Evolutionary conservation across 2,797 vertebrate species (phyloP).

Genomic region (Podarcis siculus): DNA sequence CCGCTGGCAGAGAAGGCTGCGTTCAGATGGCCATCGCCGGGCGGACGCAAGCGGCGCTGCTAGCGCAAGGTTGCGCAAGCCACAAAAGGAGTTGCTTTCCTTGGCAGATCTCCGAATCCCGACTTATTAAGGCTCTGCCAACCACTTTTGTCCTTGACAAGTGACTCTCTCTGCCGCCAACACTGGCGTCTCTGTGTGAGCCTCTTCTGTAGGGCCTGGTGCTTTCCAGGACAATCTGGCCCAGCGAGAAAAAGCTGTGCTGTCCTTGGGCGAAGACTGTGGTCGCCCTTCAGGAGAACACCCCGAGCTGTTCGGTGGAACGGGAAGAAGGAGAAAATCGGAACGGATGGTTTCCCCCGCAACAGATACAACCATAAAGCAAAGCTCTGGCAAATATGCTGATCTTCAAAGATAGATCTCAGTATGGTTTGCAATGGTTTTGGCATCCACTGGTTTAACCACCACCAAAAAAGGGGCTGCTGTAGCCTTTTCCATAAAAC

Average conservation of each 20-base stretch:
- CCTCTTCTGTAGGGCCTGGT: conserved; percentile 18
- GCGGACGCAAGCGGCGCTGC: conserved; percentile 43
- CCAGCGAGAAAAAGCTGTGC: neutral
- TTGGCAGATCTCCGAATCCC: conserved; percentile 60
- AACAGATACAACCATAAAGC: no score
- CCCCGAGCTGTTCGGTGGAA: neutral
- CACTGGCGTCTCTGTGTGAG: conserved; percentile 41
- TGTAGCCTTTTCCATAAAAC: no score
- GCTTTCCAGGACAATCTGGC: neutral
- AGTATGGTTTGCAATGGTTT: no score
- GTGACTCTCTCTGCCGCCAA: conserved; percentile 60
- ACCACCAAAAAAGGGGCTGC: no score
- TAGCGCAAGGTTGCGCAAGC: conserved; percentile 31
- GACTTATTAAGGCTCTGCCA: conserved; percentile 59
- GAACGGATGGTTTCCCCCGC: no score
- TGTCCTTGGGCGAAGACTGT: rapidly evolving
- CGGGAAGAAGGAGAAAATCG: neutral
- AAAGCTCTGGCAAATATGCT: no score
- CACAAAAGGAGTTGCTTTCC: conserved; percentile 64
- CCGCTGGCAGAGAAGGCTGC: conserved; percentile 56
- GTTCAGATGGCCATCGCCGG: conserved; percentile 49
- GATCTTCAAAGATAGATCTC: no score
- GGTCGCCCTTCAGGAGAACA: neutral
- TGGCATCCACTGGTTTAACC: no score
- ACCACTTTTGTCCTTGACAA: conserved; percentile 68